Base-by-base conservation (phyloP, 2,888 invertebrate species). In the Lasioglossum oenotherae region DNA sequence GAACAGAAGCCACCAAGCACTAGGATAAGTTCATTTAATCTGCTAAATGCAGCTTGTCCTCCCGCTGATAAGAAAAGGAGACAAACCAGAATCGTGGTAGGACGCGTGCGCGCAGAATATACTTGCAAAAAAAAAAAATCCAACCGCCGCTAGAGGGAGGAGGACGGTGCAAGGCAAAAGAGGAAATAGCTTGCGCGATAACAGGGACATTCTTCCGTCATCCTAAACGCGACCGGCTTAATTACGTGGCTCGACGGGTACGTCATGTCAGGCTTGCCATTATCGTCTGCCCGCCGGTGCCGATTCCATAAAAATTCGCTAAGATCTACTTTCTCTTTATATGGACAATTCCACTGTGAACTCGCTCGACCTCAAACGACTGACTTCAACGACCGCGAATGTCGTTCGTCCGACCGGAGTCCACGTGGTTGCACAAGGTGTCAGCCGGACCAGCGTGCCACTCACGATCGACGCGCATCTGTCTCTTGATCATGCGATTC, bases 371-470 rank as follows among this genome's bases (percentile, higher is more conserved):
- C 93, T 94, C 93, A 89, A 91, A 90, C 93, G 93, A 92, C 93
- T 93, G 93, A 94, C 94, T 94, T 94, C 90, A 91, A 93, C 91
- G 90, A 92, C 92, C 93, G 92, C 93, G 92, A 92, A 93, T 93
- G 92, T 93, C 93, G 92, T 90, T 91, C 93, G 84, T 87, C 88
- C 81, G 87, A 88, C 87, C 90, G 91, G 83, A 82, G 84, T 87
- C 92, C 92, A 89, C 92, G 91, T 91, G 91, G 82, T 87, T 83
- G 49, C 89, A 87, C 89, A 85, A 89, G 85, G 89, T 85, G 89
- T 85, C 87, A 81, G 87, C 78, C 78, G 82, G 78, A 78, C 74
- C 72, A 80, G 72, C 87, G 76, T 81, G 76, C 64, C 64, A 64
- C 64, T 64, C 64, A 64, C 64, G 64, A 64, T 64, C 64, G 16